These are phyloP conservation scores for Nematostella vectensis DNA, from an alignment of 92 coral and sea anemone species.

Conservation along the genomic window DNA sequence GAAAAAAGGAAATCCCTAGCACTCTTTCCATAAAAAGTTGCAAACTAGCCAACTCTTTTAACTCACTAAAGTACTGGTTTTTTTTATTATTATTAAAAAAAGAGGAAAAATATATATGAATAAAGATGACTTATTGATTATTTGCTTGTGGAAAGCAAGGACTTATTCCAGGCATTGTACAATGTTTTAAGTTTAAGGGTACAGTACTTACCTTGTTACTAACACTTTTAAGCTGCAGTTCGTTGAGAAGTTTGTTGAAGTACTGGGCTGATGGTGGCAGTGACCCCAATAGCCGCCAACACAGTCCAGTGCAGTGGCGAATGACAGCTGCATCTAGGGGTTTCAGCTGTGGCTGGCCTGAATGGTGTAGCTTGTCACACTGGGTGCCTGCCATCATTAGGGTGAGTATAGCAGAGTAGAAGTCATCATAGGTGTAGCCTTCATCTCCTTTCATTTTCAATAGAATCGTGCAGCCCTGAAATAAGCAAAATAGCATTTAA, in stretches of 20 bases:
- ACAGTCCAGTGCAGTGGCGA: constrained; percentile 63
- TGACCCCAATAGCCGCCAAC: constrained; percentile 74
- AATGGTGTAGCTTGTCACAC: constrained; percentile 37
- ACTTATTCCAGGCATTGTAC: too few relatives aligned
- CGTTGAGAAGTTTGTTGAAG: constrained; percentile 7
- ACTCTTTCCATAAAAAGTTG: too few relatives aligned
- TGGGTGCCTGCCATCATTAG: constrained; percentile 67
- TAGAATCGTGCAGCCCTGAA: constrained; percentile 61
- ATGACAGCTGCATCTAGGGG: constrained; percentile 73
- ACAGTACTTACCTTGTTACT: background rate
- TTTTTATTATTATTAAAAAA: background rate
- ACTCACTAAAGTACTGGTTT: background rate
- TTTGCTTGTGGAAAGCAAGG: too few relatives aligned
- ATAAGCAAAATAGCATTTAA: too few relatives aligned
- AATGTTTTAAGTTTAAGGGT: too few relatives aligned
- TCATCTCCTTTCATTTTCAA: constrained; percentile 32
- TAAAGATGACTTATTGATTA: too few relatives aligned
- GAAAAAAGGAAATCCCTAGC: too few relatives aligned
- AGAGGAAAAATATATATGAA: background rate
- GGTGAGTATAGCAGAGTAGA: constrained; percentile 55
- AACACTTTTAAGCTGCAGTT: background rate
- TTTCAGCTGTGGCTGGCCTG: constrained; percentile 22
- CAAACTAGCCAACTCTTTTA: too few relatives aligned
- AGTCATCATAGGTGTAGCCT: constrained; percentile 39
- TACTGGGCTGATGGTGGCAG: constrained; percentile 68